These are phyloP conservation scores for Lucilia sericata DNA, from an alignment of 1,140 invertebrate species.

Conservation along the genomic window DNA sequence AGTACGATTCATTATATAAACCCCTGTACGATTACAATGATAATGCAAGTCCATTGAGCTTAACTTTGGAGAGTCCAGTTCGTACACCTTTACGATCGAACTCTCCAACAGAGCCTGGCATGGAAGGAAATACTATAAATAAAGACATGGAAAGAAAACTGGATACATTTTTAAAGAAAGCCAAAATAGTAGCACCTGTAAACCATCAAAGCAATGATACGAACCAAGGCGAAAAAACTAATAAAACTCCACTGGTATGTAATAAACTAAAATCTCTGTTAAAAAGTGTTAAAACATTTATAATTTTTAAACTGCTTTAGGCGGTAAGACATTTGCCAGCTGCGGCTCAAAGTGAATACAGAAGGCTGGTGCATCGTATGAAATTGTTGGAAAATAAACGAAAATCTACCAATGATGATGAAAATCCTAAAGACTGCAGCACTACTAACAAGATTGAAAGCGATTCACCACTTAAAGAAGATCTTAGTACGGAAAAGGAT, in stretches of 20 bases:
- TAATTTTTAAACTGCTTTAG: conserved; percentile 47
- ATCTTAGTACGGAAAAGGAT: background rate
- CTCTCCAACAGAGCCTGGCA: conserved; percentile 50
- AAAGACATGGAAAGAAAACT: background rate
- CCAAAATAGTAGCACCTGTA: background rate
- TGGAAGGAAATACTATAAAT: background rate
- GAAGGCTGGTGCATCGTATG: conserved; percentile 62
- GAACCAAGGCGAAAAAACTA: background rate
- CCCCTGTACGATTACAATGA: conserved; percentile 51
- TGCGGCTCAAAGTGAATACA: conserved; percentile 63
- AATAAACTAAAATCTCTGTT: background rate
- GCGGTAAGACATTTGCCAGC: conserved; percentile 63
- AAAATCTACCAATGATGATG: conserved; percentile 5
- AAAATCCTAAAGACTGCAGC: conserved; percentile 1
- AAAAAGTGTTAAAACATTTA: background rate
- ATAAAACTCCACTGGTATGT: conserved; percentile 35
- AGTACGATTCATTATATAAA: conserved; percentile 25
- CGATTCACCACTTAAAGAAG: background rate
- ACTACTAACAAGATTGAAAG: background rate
- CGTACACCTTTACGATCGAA: conserved; percentile 58
- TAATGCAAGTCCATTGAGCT: conserved; percentile 57
- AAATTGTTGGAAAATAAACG: conserved; percentile 60
- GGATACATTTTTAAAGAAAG: background rate
- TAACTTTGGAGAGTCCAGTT: conserved; percentile 57
- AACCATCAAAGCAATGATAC: background rate